Evolutionary conservation across 2,797 vertebrate species (phyloP).

Genomic region (Carapus acus): DNA sequence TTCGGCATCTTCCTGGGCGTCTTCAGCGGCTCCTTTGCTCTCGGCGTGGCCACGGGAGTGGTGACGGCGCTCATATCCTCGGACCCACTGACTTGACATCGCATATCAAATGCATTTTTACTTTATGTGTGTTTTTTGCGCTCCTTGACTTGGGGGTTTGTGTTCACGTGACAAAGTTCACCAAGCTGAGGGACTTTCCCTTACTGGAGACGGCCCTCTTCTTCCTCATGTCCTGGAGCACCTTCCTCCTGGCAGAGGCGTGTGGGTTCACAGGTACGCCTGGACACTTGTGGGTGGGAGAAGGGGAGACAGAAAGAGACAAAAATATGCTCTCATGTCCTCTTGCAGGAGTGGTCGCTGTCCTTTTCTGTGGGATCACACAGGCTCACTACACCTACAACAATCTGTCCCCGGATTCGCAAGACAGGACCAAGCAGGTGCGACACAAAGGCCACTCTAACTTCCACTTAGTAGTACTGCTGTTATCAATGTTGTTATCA

Average conservation of each 20-base stretch:
- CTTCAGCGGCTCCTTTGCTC: slow-evolving; percentile 94
- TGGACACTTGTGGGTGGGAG: too few species aligned
- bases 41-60: slow-evolving; percentile 90
- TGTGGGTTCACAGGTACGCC: slow-evolving; percentile 88
- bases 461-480: too few species aligned
- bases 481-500: too few species aligned
- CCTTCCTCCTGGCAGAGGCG: slow-evolving; percentile 92
- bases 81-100: background rate
- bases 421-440: slow-evolving; percentile 93
- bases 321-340: background rate
- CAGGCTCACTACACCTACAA: slow-evolving; percentile 98
- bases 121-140: too few species aligned
- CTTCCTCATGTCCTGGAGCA: slow-evolving; percentile 99
- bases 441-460: background rate
- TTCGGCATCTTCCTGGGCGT: slow-evolving; percentile 91
- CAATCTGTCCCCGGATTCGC: slow-evolving; percentile 91
- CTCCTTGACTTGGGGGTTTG: slow-evolving; percentile 50
- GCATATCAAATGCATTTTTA: too few species aligned
- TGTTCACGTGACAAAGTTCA: slow-evolving; percentile 95
- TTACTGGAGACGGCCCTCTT: slow-evolving; percentile 93
- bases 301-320: too few species aligned
- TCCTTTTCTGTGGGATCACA: slow-evolving; percentile 96
- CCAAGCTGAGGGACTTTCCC: slow-evolving; percentile 90
- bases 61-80: slow-evolving; percentile 96
- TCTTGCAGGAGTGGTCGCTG: slow-evolving; percentile 86